Evolutionary conservation across 2,888 invertebrate genomes (phyloP).

Genomic region (Drosophila neoperkinsi): DNA sequence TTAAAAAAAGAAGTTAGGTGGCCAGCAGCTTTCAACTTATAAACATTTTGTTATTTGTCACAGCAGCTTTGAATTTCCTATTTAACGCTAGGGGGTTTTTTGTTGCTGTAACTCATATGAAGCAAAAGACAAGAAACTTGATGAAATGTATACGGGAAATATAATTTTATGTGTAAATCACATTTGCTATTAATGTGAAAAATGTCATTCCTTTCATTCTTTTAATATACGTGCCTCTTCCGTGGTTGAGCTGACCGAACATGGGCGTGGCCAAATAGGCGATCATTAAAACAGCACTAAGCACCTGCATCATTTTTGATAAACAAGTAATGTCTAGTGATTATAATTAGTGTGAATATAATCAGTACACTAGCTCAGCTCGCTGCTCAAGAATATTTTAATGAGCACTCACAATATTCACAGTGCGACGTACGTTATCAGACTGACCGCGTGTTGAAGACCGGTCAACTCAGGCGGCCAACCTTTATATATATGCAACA

Average conservation of each 20-base stretch:
- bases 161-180: neutral
- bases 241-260: constrained; percentile 53
- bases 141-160: neutral
- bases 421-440: constrained; percentile 59
- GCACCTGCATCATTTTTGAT: constrained; percentile 42
- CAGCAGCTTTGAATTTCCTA: neutral
- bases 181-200: too few relatives aligned
- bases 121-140: too few relatives aligned
- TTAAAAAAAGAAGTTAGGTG: neutral
- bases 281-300: constrained; percentile 47
- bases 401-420: constrained; percentile 35
- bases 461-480: constrained; percentile 19
- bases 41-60: neutral
- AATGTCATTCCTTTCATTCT: neutral
- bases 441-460: constrained; percentile 55
- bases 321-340: too few relatives aligned
- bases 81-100: constrained; percentile 24
- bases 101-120: neutral
- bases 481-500: constrained; percentile 34
- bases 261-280: constrained; percentile 39
- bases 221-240: constrained; percentile 46
- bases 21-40: neutral
- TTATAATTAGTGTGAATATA: neutral
- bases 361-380: neutral
- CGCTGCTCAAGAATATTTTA: neutral